Evolutionary conservation across 2,888 invertebrate species (phyloP).

Genomic region (Byasa hedistus): DNA sequence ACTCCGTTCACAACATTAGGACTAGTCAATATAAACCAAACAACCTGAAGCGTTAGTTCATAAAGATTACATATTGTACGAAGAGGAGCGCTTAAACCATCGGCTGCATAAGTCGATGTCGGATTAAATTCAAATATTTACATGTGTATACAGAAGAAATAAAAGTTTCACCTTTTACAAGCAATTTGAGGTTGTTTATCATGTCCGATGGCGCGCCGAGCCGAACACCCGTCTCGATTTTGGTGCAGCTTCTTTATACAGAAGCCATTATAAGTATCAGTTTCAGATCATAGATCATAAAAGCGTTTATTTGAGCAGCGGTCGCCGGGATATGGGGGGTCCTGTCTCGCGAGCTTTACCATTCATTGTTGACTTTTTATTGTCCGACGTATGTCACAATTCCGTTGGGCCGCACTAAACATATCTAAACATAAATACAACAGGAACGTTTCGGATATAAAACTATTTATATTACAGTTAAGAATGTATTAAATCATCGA

Average conservation of each 20-base stretch:
- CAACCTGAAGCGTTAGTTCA: constrained; percentile 29
- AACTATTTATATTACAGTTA: constrained; percentile 56
- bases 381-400: constrained; percentile 67
- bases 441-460: constrained; percentile 60
- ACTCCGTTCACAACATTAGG: background rate
- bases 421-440: constrained; percentile 60
- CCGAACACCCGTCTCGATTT: constrained; percentile 55
- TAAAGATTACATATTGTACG: constrained; percentile 38
- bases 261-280: constrained; percentile 80
- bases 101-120: constrained; percentile 56
- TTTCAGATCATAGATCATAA: constrained; percentile 80
- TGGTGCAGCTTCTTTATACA: constrained; percentile 75
- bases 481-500: constrained; percentile 68
- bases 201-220: constrained; percentile 49
- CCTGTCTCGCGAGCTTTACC: constrained; percentile 59
- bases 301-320: constrained; percentile 66
- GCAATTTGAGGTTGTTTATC: constrained; percentile 77
- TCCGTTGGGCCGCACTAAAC: constrained; percentile 62
- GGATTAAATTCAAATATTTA: constrained; percentile 72
- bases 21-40: constrained; percentile 31
- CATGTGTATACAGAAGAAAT: constrained; percentile 66
- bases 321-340: constrained; percentile 69
- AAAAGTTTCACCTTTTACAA: constrained; percentile 75
- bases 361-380: constrained; percentile 72
- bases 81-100: constrained; percentile 45